Conservation (phyloP, 1,140 invertebrate genomes). For the Drosophila jambulina region DNA sequence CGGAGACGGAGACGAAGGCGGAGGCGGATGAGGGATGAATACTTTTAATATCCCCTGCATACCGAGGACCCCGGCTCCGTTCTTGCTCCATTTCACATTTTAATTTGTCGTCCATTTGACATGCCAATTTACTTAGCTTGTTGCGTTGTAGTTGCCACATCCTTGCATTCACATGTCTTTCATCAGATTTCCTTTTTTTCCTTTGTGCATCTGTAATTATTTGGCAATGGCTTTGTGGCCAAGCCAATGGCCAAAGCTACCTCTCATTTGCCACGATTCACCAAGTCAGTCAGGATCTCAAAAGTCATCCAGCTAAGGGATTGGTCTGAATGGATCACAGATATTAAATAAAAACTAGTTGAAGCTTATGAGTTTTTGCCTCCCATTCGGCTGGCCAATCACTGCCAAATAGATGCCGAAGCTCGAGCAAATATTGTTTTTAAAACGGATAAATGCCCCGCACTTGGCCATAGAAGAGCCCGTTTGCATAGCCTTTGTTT, state of each 20-base stretch:
- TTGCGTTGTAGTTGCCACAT: slow-evolving; percentile 29
- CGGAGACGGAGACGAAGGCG: not conserved
- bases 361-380: slow-evolving; percentile 36
- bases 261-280: slow-evolving; percentile 43
- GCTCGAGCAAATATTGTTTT: slow-evolving; percentile 53
- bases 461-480: slow-evolving; percentile 4
- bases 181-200: slow-evolving; percentile 42
- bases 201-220: slow-evolving; percentile 28
- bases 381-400: slow-evolving; percentile 19
- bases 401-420: slow-evolving; percentile 3
- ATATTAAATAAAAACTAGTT: slow-evolving; percentile 47
- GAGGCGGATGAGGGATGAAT: slow-evolving; percentile 14
- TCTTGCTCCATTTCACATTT: slow-evolving; percentile 72
- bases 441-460: slow-evolving; percentile 37
- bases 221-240: slow-evolving; percentile 29
- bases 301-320: slow-evolving; percentile 1
- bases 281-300: not conserved
- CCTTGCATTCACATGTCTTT: slow-evolving; percentile 42
- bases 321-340: not conserved
- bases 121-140: slow-evolving; percentile 33
- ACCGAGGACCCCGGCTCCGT: slow-evolving; percentile 14
- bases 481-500: slow-evolving; percentile 35
- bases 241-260: slow-evolving; percentile 39
- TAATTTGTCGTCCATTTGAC: slow-evolving; percentile 56
- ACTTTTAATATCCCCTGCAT: slow-evolving; percentile 45